phyloP scores from a whole-genome alignment of 2,113 vertebrate genomes.

The Ptilorrhoa leucosticta region DNA sequence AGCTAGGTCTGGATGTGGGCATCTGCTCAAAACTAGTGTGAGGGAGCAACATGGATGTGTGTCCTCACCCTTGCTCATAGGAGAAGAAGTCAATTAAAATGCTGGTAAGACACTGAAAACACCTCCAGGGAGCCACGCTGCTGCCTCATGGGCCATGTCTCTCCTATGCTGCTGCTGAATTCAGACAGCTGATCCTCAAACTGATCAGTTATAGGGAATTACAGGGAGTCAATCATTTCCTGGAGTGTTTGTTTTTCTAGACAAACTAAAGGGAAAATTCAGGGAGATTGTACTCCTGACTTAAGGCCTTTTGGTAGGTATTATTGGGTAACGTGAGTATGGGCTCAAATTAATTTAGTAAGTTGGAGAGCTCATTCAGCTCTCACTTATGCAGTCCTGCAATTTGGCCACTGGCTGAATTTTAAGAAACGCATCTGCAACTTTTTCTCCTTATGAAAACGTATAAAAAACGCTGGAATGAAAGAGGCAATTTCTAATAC shows the following conservation, averaged over 20 bases:
- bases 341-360: neutral
- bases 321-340: neutral
- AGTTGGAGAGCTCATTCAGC: neutral
- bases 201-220: neutral
- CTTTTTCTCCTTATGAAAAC: neutral
- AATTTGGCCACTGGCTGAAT: neutral
- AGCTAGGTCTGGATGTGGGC: neutral
- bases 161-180: neutral
- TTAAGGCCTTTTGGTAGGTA: neutral
- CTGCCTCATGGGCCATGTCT: fast-evolving
- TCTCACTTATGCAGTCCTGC: neutral
- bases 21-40: neutral
- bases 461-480: neutral
- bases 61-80: neutral
- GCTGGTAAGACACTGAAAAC: neutral
- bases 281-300: neutral
- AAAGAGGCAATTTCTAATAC: neutral
- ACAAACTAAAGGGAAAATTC: neutral
- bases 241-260: neutral
- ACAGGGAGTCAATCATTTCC: neutral
- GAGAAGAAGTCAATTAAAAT: neutral
- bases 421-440: neutral
- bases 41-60: neutral
- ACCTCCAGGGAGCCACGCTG: neutral
- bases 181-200: neutral